Conservation (phyloP, 2,113 vertebrate species). For the Trematomus loennbergii region DNA sequence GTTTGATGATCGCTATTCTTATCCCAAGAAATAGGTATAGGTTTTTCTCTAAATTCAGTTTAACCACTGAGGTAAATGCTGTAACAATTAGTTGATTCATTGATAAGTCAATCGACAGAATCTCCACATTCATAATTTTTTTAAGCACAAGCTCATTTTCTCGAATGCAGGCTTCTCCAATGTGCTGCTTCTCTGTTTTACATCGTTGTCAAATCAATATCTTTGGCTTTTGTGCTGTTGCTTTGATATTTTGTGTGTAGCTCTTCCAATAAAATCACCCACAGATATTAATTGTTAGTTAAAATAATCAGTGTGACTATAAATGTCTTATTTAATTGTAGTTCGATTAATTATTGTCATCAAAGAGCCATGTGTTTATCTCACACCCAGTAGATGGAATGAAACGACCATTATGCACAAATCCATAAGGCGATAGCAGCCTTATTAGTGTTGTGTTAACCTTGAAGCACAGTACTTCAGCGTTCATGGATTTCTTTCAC, state of each 20-base stretch:
- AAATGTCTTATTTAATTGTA: neutral
- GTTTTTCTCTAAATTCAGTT: neutral
- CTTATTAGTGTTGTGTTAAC: slow-evolving; percentile 7
- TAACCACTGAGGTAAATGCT: slow-evolving; percentile 5
- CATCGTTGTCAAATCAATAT: neutral
- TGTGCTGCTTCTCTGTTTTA: neutral
- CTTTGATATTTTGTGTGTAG: neutral
- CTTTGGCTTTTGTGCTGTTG: neutral
- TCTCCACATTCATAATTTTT: no score
- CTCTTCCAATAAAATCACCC: no score
- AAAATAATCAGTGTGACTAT: neutral
- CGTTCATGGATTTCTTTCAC: slow-evolving; percentile 42
- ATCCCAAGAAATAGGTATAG: no score
- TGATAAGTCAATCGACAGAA: neutral
- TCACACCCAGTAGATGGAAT: slow-evolving; percentile 1
- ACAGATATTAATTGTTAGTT: no score
- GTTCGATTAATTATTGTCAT: neutral
- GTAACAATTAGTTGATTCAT: slow-evolving; percentile 19
- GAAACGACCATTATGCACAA: slow-evolving; percentile 5
- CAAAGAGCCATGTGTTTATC: neutral
- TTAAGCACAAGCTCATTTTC: neutral
- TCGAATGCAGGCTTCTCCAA: neutral
- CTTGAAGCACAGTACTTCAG: slow-evolving; percentile 1
- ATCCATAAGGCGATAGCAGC: slow-evolving; percentile 16
- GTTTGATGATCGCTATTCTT: no score